Evolutionary conservation across 2,888 invertebrate genomes (phyloP).

Genomic region (Ophion obscuratus): DNA sequence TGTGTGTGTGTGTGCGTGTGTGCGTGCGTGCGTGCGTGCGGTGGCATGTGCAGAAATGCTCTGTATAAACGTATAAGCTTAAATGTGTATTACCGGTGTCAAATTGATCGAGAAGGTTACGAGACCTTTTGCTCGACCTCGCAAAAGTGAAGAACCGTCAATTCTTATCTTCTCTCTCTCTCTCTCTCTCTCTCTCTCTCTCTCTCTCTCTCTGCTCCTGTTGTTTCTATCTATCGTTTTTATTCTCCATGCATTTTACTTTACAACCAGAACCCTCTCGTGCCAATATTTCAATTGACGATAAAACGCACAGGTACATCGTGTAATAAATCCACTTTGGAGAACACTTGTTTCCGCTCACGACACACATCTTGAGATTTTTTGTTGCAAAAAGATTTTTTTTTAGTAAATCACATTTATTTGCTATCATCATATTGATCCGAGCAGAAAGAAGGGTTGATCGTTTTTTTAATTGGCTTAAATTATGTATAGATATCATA

Average conservation of each 20-base stretch:
- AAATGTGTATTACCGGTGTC: slow-evolving; percentile 33
- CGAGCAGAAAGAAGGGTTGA: too few species aligned
- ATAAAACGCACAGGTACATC: slow-evolving; percentile 1
- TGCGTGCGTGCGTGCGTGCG: not conserved
- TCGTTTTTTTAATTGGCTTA: too few species aligned
- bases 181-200: not conserved
- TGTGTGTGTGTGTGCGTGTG: not conserved
- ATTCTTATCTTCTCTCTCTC: slow-evolving; percentile 18
- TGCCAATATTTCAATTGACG: slow-evolving; percentile 5
- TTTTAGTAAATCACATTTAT: too few species aligned
- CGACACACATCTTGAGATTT: too few species aligned
- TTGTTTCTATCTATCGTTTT: not conserved
- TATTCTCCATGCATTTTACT: slow-evolving; percentile 11
- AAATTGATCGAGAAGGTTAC: slow-evolving; percentile 63
- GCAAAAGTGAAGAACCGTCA: slow-evolving; percentile 45
- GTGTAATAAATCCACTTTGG: not conserved
- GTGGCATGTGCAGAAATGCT: not conserved
- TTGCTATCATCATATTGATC: too few species aligned
- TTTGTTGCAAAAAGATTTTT: too few species aligned
- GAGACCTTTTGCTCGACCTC: slow-evolving; percentile 52
- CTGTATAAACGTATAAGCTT: slow-evolving; percentile 14
- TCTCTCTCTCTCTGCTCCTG: not conserved
- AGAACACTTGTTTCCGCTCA: too few species aligned
- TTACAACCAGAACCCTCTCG: not conserved
- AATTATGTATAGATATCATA: too few species aligned